Evolutionary conservation across 2,113 vertebrate species (phyloP).

Genomic region (Isichthys henryi): DNA sequence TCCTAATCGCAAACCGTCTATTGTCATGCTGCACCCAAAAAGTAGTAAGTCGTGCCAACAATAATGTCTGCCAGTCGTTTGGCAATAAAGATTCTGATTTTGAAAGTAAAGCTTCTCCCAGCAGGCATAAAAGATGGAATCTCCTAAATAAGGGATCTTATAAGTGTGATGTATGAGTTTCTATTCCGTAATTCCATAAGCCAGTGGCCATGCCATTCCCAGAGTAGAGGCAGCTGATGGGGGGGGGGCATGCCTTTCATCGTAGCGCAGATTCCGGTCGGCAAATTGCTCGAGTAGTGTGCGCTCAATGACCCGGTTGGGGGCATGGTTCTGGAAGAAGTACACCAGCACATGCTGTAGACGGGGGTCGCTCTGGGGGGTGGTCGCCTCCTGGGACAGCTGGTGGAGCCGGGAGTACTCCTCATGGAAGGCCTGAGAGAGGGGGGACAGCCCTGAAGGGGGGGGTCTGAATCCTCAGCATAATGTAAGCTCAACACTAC

Average conservation of each 20-base stretch:
- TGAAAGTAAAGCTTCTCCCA: neutral
- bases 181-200: neutral
- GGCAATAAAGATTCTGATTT: neutral
- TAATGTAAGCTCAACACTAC: neutral
- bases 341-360: conserved; percentile 88
- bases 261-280: conserved; percentile 89
- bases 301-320: conserved; percentile 81
- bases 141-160: neutral
- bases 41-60: neutral
- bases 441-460: neutral
- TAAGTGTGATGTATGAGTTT: neutral
- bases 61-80: neutral
- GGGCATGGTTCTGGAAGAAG: conserved; percentile 85
- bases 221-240: no score
- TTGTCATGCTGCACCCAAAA: neutral
- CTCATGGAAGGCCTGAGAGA: conserved; percentile 80
- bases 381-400: conserved; percentile 72
- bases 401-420: conserved; percentile 83
- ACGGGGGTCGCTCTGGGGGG: conserved; percentile 74
- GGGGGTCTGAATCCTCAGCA: neutral
- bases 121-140: neutral
- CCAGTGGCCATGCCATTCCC: neutral
- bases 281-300: conserved; percentile 92
- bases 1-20: neutral
- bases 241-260: conserved; percentile 69